phyloP scores from a whole-genome alignment of 2,113 vertebrate genomes.

The Tapirus terrestris region DNA sequence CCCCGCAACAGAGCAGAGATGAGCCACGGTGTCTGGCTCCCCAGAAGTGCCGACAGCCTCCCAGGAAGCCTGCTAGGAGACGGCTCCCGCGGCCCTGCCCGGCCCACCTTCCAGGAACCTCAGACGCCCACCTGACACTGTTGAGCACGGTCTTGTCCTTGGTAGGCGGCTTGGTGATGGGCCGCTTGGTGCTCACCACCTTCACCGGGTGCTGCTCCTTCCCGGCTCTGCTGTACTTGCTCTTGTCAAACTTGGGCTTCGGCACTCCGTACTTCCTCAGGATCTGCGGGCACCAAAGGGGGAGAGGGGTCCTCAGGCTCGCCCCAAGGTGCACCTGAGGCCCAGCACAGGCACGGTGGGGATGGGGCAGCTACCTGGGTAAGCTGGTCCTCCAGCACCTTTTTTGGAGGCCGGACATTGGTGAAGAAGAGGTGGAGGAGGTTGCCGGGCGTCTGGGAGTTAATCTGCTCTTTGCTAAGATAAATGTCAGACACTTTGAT shows the following conservation, averaged over 20 bases:
- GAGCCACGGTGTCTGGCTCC: neutral
- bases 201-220: constrained; percentile 98
- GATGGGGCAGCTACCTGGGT: constrained; percentile 90
- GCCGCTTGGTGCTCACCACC: constrained; percentile 97
- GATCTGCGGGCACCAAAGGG: constrained; percentile 86
- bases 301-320: neutral
- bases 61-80: neutral
- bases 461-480: constrained; percentile 99
- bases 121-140: constrained; percentile 91
- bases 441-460: constrained; percentile 96
- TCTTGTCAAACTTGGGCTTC: constrained; percentile 95
- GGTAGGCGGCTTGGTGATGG: constrained; percentile 93
- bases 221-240: constrained; percentile 95
- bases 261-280: constrained; percentile 95
- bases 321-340: rapidly evolving
- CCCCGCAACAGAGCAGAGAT: rapidly evolving
- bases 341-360: rapidly evolving
- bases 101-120: rapidly evolving
- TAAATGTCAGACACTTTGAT: constrained; percentile 97
- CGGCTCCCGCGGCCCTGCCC: rapidly evolving
- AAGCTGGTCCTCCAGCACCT: constrained; percentile 97
- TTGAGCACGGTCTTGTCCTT: constrained; percentile 97
- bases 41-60: neutral
- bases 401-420: constrained; percentile 95
- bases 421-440: constrained; percentile 97